Conservation (phyloP, 2,797 vertebrate genomes). For the Decapterus maruadsi region DNA sequence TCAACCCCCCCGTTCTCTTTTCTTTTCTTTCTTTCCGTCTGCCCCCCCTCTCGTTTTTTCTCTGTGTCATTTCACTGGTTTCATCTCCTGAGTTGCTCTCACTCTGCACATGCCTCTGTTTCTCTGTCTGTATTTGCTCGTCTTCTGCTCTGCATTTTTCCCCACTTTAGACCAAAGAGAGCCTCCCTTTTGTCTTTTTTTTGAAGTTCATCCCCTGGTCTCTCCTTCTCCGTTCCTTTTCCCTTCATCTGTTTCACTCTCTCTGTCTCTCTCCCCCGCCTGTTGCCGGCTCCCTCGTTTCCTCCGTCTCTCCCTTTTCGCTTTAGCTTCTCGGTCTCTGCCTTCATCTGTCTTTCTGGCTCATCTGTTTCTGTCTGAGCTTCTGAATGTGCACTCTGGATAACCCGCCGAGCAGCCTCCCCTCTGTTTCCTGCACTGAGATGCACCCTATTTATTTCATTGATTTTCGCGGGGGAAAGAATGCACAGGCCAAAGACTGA, state of each 20-base stretch:
- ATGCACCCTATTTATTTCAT: slow-evolving; percentile 86
- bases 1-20: neutral
- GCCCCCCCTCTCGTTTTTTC: slow-evolving; percentile 28
- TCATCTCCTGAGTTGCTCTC: slow-evolving; percentile 30
- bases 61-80: slow-evolving; percentile 35
- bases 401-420: slow-evolving; percentile 80
- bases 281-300: slow-evolving; percentile 34
- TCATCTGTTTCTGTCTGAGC: slow-evolving; percentile 76
- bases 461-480: slow-evolving; percentile 75
- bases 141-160: slow-evolving; percentile 17
- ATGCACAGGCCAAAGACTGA: slow-evolving; percentile 78
- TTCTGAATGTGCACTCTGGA: slow-evolving; percentile 87
- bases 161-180: slow-evolving; percentile 39
- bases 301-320: slow-evolving; percentile 42
- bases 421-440: slow-evolving; percentile 78
- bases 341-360: slow-evolving; percentile 66
- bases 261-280: slow-evolving; percentile 47
- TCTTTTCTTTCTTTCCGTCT: slow-evolving; percentile 14
- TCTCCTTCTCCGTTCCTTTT: slow-evolving; percentile 33
- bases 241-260: slow-evolving; percentile 47
- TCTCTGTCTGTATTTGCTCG: slow-evolving; percentile 25
- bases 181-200: slow-evolving; percentile 17
- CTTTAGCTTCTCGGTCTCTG: slow-evolving; percentile 30
- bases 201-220: slow-evolving; percentile 42
- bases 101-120: neutral